These are phyloP conservation scores for Cydia pomonella DNA, from an alignment of 1,140 invertebrate genomes.

Conservation along the genomic window DNA sequence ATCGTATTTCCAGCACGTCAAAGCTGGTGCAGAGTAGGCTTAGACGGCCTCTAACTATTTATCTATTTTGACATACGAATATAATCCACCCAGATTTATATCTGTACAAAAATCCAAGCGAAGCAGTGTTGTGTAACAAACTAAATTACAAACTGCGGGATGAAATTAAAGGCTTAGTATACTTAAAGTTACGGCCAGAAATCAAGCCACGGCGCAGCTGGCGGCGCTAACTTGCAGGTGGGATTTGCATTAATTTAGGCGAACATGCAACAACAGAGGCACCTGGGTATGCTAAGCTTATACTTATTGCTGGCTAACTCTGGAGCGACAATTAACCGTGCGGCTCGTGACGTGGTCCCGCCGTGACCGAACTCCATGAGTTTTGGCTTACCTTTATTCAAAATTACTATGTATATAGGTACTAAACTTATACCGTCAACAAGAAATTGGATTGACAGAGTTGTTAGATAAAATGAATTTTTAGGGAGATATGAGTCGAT, in stretches of 20 bases:
- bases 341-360: background rate
- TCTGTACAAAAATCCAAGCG: background rate
- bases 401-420: slow-evolving; percentile 1
- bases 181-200: slow-evolving; percentile 31
- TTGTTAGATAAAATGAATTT: too few relatives aligned
- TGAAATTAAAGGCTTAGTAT: slow-evolving; percentile 33
- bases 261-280: slow-evolving; percentile 26
- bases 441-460: too few relatives aligned
- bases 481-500: too few relatives aligned
- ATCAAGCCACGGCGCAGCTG: slow-evolving; percentile 27
- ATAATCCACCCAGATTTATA: background rate
- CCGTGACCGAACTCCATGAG: background rate
- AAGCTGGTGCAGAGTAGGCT: too few relatives aligned
- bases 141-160: slow-evolving; percentile 9
- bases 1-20: too few relatives aligned
- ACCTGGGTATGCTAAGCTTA: slow-evolving; percentile 26
- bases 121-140: slow-evolving; percentile 13
- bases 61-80: too few relatives aligned
- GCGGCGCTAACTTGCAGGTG: slow-evolving; percentile 28
- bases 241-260: slow-evolving; percentile 34
- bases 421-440: background rate
- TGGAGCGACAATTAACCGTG: slow-evolving; percentile 21
- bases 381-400: background rate
- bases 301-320: slow-evolving; percentile 24
- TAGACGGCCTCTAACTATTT: too few relatives aligned